Base-by-base conservation (phyloP, 2,113 vertebrate genomes). In the Ursus arctos region DNA sequence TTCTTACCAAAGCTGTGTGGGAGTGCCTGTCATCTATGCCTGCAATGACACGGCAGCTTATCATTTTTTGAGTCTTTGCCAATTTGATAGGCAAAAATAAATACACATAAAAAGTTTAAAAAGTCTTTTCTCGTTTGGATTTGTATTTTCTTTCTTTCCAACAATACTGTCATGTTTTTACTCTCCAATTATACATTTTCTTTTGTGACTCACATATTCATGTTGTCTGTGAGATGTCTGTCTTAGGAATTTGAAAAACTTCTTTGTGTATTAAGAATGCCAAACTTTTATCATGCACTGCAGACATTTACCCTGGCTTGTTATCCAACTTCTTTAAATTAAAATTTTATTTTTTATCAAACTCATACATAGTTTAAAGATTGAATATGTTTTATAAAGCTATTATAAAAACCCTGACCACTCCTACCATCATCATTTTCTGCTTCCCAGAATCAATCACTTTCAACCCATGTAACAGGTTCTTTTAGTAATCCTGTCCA, bases 341-440 rank as follows among this genome's bases (percentile, higher is more conserved):
- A 57, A 95, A 83, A 36, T 61, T 87, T 82, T 72, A 80, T 88
- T 88, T 96, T 49, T 91, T 83, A 83, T 72, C 67, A 92, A 82
- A 71, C 31, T 40, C 90, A 33, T 14, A 67, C 1, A 28, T 53
- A 86, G 31, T 87, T 90, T 91, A 33, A 96, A 74, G 24, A 91
- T n/a, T 4, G 59, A 61, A 3, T 88, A 36, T 22, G 13, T 83
- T 96, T 71, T 90, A 74, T 43, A 82, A 86, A 28, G 40, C 53
- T 86, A 0, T 81, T 82, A 63, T 76, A 21, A 76, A 95, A 95
- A 79, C 19, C 3, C 40, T 82, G 51, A 51, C 13, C 31, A 57
- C 21, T 67, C 16, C 2, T 57, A 59, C 76, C 15, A 22, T 90
- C 47, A 59, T 26, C 13, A 43, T 92, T 94, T 91, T 93, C 21